phyloP scores from a whole-genome alignment of 2,797 vertebrate genomes.

The Threskiornis aethiopicus region DNA sequence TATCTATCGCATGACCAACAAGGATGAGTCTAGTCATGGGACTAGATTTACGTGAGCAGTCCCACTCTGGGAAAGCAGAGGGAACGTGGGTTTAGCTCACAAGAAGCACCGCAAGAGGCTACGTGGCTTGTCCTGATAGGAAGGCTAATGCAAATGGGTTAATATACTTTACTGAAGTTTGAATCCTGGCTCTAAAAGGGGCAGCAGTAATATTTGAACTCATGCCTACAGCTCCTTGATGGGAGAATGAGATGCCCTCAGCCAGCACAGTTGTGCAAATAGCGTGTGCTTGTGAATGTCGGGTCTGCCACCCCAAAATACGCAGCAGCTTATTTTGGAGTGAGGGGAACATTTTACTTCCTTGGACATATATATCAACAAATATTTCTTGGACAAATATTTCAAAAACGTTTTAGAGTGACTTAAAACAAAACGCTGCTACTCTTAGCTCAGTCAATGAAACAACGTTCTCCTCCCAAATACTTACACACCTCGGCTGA shows the following conservation, averaged over 20 bases:
- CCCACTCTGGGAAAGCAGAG: neutral
- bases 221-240: neutral
- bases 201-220: neutral
- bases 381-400: neutral
- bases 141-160: too few species aligned
- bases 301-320: neutral
- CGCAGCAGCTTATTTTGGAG: fast-evolving
- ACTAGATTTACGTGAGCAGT: neutral
- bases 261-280: neutral
- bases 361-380: too few species aligned
- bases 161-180: neutral
- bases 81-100: neutral
- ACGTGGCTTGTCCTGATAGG: neutral
- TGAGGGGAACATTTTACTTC: neutral
- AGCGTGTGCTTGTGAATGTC: fast-evolving
- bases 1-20: neutral
- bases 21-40: neutral
- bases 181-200: neutral
- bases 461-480: neutral
- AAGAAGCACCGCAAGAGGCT: neutral
- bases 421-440: neutral
- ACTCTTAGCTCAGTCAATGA: neutral
- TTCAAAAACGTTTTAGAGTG: fast-evolving
- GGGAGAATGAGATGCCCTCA: neutral
- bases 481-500: neutral